Base-by-base conservation (phyloP, 2,888 invertebrate species). In the Agrotis segetum region DNA sequence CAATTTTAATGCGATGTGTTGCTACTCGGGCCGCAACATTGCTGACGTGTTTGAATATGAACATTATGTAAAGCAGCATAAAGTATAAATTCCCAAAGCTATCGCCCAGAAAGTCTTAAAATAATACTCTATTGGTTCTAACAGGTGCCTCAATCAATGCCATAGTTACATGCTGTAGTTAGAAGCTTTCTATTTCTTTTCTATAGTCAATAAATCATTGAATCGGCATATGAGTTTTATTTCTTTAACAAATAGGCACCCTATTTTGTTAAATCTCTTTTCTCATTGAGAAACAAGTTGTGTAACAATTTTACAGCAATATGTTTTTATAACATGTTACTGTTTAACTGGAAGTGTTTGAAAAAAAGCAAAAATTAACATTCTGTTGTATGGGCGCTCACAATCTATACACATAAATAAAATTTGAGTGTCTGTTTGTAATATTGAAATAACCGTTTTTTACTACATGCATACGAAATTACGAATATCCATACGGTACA, bases 121-220 rank as follows among this genome's bases (percentile, higher is more conserved):
- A 47, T n/a, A 63, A 50, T 53, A 44, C 40, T 67, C 9, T 56
- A 19, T 40, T 60, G 55, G n/a, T 56, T 66, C 65, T 34, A 19
- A 61, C 53, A 29, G 50, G 78, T 77, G 61, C 61, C 64, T 78
- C 56, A 50, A 46, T 58, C 56, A 50, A 46, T 62, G 60, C 40
- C 52, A 58, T 75, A 55, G 46, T 64, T 62, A 62, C 47, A 58
- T 78, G 40, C 63, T 70, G 49, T 77, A 82, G 71, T 65, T 67
- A 40, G 58, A 53, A 34, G 24, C 52, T 59, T 65, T 53, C 50
- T 62, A 77, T 40, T 69, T 59, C 29, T 77, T 40, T 69, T 59
- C 29, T 77, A 53, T 65, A 62, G 29, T 62, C 24, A 79, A 79
- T 79, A 82, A 82, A 79, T 82, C 21, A 62, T 78, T 82, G 62